Evolutionary conservation across 2,888 invertebrate species (phyloP).

Genomic region (Sturmia bella): DNA sequence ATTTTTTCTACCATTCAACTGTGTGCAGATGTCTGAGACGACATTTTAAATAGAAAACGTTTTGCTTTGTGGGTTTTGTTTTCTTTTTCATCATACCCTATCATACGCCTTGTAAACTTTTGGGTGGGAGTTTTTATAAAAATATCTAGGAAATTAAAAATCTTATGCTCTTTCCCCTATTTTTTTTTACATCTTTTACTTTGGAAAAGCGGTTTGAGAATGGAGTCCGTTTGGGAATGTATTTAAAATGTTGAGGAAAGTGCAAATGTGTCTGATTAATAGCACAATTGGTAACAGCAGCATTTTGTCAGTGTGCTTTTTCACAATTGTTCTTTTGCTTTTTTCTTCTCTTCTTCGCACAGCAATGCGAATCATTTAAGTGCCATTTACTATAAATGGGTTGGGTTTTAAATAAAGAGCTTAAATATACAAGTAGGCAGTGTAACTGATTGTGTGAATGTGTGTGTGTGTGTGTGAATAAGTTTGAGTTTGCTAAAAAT

Average conservation of each 20-base stretch:
- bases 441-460: background rate
- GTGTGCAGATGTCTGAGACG: constrained; percentile 73
- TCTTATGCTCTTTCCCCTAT: background rate
- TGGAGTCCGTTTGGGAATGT: constrained; percentile 40
- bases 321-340: background rate
- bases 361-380: constrained; percentile 66
- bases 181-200: constrained; percentile 12
- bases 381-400: constrained; percentile 61
- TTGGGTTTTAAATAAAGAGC: constrained; percentile 58
- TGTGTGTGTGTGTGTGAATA: constrained; percentile 23
- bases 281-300: constrained; percentile 78
- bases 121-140: constrained; percentile 74
- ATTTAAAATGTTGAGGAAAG: constrained; percentile 71
- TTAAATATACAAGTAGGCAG: background rate
- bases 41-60: constrained; percentile 80
- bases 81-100: constrained; percentile 8
- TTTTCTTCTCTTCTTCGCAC: constrained; percentile 12
- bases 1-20: constrained; percentile 55
- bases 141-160: constrained; percentile 29
- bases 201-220: constrained; percentile 1
- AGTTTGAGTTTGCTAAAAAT: background rate
- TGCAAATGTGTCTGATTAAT: constrained; percentile 81
- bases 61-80: constrained; percentile 78
- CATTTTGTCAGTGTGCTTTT: constrained; percentile 73
- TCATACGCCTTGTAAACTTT: constrained; percentile 1